Evolutionary conservation across 2,888 invertebrate species (phyloP), one percentile per base, ranked within the genome.

Genomic region (Romanomermis culicivorax): DNA sequence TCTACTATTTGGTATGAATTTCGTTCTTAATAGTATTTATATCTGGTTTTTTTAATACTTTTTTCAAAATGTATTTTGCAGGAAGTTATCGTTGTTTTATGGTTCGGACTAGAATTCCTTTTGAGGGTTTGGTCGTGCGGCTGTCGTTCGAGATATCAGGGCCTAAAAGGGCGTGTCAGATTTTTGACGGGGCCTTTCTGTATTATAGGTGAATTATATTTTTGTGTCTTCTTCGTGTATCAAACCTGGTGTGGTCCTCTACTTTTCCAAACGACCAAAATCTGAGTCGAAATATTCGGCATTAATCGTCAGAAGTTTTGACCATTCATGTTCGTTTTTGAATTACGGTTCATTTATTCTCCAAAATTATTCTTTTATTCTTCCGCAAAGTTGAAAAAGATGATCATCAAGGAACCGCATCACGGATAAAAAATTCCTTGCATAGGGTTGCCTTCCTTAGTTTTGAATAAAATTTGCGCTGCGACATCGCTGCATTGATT

Each of bases 121-220:
- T 71, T 54, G 68, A 81, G 86, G 70, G 77, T 87, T 67, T 88
- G 87, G 88, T 85, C 86, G 60, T 84, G 87, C 69, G 88, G 88
- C 72, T 88, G 87, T 75, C 79, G 88, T 61, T 87, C 85, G 55
- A 77, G 87, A 63, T 88, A 87, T 73, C 86, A 87, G 74, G 86
- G 85, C 64, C 79, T 80, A 66, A 77, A 81, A 68, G 88, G 88
- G 61, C 79, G 88, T 62, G 77, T 87, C 67, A 81, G 83, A 70
- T 89, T 88, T 72, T 77, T 86, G 70, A 80, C 84, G 73, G 79
- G 85, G 68, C 87, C 87, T 59, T 85, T 88, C 75, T 88, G 87
- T 76, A 82, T 88, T 68, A 85, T 89, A 77, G 88, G 88, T 86
- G 71, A 77, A 65, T n/a, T n/a, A n/a, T n/a, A n/a, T 55, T n/a